Conservation (phyloP, 2,113 vertebrate species). For the Bettongia penicillata region DNA sequence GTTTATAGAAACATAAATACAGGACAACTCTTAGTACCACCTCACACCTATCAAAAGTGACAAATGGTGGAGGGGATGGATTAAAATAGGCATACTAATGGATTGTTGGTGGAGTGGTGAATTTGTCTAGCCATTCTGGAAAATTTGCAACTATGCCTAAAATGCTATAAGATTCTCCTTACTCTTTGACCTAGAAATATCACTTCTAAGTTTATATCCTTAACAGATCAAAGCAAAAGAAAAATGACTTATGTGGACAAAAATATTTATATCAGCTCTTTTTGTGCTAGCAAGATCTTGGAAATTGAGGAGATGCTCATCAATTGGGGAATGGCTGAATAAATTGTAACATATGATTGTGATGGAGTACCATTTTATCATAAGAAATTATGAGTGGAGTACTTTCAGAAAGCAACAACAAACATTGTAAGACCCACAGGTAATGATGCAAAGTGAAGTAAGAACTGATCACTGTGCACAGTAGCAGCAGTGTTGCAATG, state of each 20-base stretch:
- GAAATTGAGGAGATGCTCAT: background rate
- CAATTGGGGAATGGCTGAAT: background rate
- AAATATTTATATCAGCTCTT: background rate
- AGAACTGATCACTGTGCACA: background rate
- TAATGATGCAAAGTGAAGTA: background rate
- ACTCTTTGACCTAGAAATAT: background rate
- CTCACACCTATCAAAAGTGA: background rate
- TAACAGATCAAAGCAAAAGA: background rate
- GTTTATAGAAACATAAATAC: too few species aligned
- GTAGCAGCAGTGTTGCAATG: background rate
- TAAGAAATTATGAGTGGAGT: background rate
- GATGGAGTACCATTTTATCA: background rate
- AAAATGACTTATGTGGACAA: background rate
- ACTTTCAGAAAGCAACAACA: background rate
- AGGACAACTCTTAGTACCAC: too few species aligned
- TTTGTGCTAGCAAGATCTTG: background rate
- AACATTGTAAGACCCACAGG: background rate
- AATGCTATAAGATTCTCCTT: background rate
- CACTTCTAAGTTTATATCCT: background rate
- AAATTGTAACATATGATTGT: background rate
- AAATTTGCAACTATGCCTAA: background rate
- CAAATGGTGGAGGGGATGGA: too few species aligned
- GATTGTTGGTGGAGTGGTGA: background rate
- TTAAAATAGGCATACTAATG: background rate
- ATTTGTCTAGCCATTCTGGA: background rate